phyloP scores from a whole-genome alignment of 2,113 vertebrate species.

The Bubo scandiacus region DNA sequence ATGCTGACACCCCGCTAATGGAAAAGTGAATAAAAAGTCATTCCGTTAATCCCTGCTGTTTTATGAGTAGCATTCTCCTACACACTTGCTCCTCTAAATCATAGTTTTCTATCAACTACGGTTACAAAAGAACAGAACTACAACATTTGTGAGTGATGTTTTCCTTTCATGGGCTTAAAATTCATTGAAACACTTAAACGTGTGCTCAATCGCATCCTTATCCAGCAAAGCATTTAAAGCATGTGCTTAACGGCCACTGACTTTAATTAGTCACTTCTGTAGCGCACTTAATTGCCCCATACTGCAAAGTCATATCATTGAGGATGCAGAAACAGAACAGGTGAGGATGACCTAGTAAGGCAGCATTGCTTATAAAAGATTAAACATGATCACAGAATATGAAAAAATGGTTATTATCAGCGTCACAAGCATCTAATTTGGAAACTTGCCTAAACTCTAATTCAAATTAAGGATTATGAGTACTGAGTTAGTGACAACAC shows the following conservation, averaged over 20 bases:
- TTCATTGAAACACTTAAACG: background rate
- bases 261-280: background rate
- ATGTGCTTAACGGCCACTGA: background rate
- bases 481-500: background rate
- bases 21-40: constrained; percentile 1
- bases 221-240: background rate
- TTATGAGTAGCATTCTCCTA: background rate
- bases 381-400: background rate
- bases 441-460: background rate
- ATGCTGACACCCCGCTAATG: background rate
- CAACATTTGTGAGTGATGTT: background rate
- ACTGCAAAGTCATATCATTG: background rate
- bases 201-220: background rate
- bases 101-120: background rate
- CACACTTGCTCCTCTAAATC: background rate
- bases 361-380: background rate
- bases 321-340: background rate
- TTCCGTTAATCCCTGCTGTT: constrained; percentile 10
- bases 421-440: background rate
- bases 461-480: background rate
- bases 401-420: background rate
- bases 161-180: background rate
- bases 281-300: background rate
- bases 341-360: background rate
- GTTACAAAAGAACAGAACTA: background rate